Conservation (phyloP, 2,113 vertebrate genomes). For the Prietella phreatophila region DNA sequence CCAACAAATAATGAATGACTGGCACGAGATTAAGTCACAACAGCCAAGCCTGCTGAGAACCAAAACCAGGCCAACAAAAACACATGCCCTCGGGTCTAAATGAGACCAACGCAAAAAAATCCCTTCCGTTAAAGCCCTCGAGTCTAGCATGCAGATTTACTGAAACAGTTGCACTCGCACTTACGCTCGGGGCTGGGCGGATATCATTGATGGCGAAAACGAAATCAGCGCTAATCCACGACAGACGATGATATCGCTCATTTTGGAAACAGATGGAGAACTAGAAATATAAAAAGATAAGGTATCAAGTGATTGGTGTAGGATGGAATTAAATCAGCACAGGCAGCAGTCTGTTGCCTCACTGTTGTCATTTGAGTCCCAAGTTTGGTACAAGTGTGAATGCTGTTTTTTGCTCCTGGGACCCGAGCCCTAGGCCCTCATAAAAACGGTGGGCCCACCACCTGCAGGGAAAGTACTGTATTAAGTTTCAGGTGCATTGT, state of each 20-base stretch:
- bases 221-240: neutral
- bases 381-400: neutral
- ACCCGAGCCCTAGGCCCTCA: neutral
- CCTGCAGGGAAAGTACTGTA: too few relatives aligned
- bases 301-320: neutral
- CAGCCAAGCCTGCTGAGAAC: neutral
- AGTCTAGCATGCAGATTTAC: neutral
- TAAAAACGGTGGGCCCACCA: neutral
- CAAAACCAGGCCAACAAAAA: neutral
- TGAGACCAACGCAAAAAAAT: neutral
- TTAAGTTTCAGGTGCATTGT: too few relatives aligned
- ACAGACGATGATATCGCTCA: neutral
- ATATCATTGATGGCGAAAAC: neutral
- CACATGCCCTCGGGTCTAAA: neutral
- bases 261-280: neutral
- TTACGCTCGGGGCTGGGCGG: neutral
- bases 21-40: neutral
- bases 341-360: neutral
- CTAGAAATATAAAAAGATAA: neutral
- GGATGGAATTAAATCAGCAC: neutral
- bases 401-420: neutral
- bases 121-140: neutral
- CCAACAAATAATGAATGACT: constrained; percentile 1
- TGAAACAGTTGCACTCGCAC: neutral
- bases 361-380: neutral